phyloP scores from a whole-genome alignment of 1,140 invertebrate genomes.

The Diabrotica undecimpunctata region DNA sequence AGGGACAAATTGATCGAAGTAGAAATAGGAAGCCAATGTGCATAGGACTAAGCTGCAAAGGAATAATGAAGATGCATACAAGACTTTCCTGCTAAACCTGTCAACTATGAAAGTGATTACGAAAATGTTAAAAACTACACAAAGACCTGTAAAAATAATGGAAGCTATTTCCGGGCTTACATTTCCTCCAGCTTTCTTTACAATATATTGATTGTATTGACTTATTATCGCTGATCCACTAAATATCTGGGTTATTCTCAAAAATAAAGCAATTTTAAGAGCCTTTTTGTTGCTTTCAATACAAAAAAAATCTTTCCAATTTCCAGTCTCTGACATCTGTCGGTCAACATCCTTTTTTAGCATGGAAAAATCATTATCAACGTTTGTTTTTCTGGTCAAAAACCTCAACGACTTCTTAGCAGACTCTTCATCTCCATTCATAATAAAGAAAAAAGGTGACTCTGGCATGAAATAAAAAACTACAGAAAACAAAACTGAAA shows the following conservation, averaged over 20 bases:
- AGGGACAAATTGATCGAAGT: conserved; percentile 15
- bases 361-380: conserved; percentile 33
- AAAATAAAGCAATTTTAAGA: conserved; percentile 30
- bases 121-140: conserved; percentile 4
- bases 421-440: conserved; percentile 32
- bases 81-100: conserved; percentile 22
- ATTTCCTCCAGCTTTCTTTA: conserved; percentile 29
- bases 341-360: conserved; percentile 35
- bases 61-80: conserved; percentile 25
- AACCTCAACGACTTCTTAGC: conserved; percentile 48
- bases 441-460: conserved; percentile 39
- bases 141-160: conserved; percentile 5
- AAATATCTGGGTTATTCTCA: conserved; percentile 33
- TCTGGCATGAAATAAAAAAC: conserved; percentile 37
- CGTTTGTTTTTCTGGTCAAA: conserved; percentile 40
- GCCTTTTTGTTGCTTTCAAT: conserved; percentile 39
- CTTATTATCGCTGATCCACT: conserved; percentile 32
- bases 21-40: conserved; percentile 52
- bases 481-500: not conserved
- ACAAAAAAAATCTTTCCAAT: conserved; percentile 29
- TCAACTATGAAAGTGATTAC: conserved; percentile 5
- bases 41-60: conserved; percentile 29
- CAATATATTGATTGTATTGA: conserved; percentile 34
- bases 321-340: conserved; percentile 33
- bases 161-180: conserved; percentile 5